Evolutionary conservation across 2,797 vertebrate species (phyloP), one percentile per base, ranked within the genome.

Genomic region (Hydrolagus colliei): DNA sequence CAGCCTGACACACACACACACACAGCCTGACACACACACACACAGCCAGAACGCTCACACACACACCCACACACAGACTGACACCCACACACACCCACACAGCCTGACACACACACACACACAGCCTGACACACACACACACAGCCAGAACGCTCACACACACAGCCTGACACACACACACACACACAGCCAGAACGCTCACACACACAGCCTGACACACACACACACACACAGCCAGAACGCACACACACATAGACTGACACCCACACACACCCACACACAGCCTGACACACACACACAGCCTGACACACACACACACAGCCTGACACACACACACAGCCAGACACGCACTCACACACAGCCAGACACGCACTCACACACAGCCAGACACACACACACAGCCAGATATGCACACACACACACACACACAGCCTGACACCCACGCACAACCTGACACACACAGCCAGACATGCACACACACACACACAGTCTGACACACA

Each of bases 1-100:
- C 74, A 73, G 14, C 62, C 86, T 73, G 63, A n/a, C 71, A 32
- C 77, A 62, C 72, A 75, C 79, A 13, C 68, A n/a, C 80, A 27
- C 80, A 79, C 86, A 73, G 68, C 62, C 72, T 32, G n/a, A n/a
- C n/a, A n/a, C n/a, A n/a, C n/a, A 14, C 86, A 61, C 65, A 78
- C 84, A 61, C 72, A 63, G 74, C 22, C 16, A 63, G 27, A n/a
- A n/a, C n/a, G n/a, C n/a, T n/a, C n/a, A n/a, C n/a, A 32, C 74
- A 62, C 85, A 79, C 65, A 86, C 35, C n/a, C 65, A 68, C 18
- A 72, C 63, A 86, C 62, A 79, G 63, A 5, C 86, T 72, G 73
- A 67, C 86, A 65, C 20, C 9, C 61, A 86, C 63, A n/a, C 35
- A 27, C 74, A 84, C 22, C 32, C 79, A 67, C 85, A 71, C 72